phyloP scores from a whole-genome alignment of 2,797 vertebrate genomes.

The Centroberyx gerrardi region DNA sequence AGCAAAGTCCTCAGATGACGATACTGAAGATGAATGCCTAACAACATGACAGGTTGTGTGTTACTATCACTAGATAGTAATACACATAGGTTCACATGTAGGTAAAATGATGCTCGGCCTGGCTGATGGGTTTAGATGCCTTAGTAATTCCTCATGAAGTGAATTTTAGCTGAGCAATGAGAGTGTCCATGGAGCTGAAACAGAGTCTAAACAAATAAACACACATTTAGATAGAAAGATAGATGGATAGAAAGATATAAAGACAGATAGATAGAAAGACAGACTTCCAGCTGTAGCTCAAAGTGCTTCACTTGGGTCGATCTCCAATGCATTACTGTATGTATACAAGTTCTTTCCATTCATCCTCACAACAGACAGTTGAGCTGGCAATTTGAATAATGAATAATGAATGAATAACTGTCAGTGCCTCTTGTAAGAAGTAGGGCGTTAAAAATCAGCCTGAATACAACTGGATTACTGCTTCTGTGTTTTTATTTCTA shows the following conservation, averaged over 20 bases:
- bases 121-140: no score
- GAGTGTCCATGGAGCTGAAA: no score
- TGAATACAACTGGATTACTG: slow-evolving; percentile 11
- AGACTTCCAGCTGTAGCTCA: no score
- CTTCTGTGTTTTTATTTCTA: neutral
- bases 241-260: neutral
- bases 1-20: slow-evolving; percentile 1
- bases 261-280: neutral
- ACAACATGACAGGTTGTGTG: neutral
- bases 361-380: slow-evolving; percentile 16
- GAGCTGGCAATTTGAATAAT: slow-evolving; percentile 33
- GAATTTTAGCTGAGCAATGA: no score
- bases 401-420: slow-evolving; percentile 50
- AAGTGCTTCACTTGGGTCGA: no score
- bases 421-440: slow-evolving; percentile 42
- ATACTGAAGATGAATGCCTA: neutral
- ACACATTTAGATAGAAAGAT: no score
- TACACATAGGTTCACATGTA: neutral
- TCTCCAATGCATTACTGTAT: no score
- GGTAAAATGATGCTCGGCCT: neutral
- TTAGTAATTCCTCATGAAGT: no score
- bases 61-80: neutral
- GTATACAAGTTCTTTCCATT: slow-evolving; percentile 1
- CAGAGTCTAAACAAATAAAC: no score
- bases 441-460: slow-evolving; percentile 26